These are phyloP conservation scores for Stenopsyche tienmushanensis DNA, from an alignment of 1,140 invertebrate genomes.

Conservation along the genomic window DNA sequence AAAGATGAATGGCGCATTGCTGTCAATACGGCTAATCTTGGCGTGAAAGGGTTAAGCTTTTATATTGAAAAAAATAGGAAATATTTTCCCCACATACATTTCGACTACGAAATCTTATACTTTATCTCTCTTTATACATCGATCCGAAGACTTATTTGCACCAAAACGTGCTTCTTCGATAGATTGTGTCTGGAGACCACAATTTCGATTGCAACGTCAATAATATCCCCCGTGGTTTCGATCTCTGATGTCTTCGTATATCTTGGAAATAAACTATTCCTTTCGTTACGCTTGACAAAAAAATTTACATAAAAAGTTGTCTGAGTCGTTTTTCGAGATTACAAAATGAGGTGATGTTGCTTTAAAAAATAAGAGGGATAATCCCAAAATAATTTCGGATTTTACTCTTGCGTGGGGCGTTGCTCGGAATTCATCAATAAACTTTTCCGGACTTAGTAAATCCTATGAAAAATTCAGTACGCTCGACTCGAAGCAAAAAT, in stretches of 20 bases:
- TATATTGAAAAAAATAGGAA: neutral
- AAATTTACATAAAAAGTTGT: neutral
- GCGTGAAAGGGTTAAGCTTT: neutral
- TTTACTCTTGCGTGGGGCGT: too few species aligned
- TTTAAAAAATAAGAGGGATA: too few species aligned
- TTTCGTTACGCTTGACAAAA: neutral
- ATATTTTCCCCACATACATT: neutral
- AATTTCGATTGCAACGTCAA: conserved; percentile 7
- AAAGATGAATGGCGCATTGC: too few species aligned
- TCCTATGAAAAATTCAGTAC: too few species aligned
- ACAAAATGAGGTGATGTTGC: too few species aligned
- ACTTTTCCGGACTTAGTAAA: too few species aligned
- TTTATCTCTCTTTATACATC: neutral
- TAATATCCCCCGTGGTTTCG: neutral
- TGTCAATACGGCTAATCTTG: neutral
- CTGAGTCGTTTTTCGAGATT: too few species aligned
- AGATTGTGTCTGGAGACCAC: neutral
- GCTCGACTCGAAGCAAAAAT: too few species aligned
- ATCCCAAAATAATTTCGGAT: too few species aligned
- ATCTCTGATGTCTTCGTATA: neutral
- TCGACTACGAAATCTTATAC: neutral
- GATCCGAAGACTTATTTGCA: conserved; percentile 1
- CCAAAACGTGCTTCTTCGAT: neutral
- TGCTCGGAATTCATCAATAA: too few species aligned
- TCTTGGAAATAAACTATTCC: neutral